Percentiles rank a stretch among this genome's conserved stretches.
phyloP scores from a whole-genome alignment of 1,140 invertebrate genomes.

The Ephestia elutella region DNA sequence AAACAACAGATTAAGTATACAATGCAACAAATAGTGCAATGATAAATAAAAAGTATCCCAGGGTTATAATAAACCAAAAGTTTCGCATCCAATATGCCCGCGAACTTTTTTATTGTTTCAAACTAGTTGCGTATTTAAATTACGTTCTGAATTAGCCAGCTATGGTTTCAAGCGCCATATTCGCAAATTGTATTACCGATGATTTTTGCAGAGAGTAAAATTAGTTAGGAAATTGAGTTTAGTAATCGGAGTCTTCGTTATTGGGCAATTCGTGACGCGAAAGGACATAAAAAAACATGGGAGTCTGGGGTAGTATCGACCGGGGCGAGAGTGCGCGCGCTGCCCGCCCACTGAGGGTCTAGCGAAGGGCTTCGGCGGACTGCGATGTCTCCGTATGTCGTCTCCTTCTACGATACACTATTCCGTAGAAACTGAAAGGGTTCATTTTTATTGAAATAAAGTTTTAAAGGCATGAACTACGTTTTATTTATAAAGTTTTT shows the following conservation, averaged over 20 bases:
- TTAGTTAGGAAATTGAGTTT: slow-evolving; percentile 33
- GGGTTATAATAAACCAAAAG: not conserved
- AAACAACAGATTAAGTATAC: no score
- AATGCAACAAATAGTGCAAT: no score
- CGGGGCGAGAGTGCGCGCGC: slow-evolving; percentile 62
- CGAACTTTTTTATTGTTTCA: not conserved
- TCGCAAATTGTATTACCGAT: not conserved
- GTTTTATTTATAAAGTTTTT: not conserved
- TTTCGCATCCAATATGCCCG: not conserved
- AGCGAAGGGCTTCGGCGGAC: slow-evolving; percentile 42
- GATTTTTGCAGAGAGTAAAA: not conserved
- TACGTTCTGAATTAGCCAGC: not conserved
- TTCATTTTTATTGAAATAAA: not conserved
- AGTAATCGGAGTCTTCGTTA: slow-evolving; percentile 61
- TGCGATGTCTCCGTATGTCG: slow-evolving; percentile 32
- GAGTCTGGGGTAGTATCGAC: slow-evolving; percentile 70
- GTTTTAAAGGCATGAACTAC: no score
- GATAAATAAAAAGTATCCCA: no score
- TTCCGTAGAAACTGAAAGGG: slow-evolving; percentile 14
- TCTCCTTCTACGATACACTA: slow-evolving; percentile 32
- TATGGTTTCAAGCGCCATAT: not conserved
- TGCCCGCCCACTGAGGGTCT: slow-evolving; percentile 34
- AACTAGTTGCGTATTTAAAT: not conserved
- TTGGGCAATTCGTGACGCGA: slow-evolving; percentile 59
- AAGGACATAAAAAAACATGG: slow-evolving; percentile 71